Conservation (phyloP, 2,888 invertebrate species). For the Dorcus parallelipipedus region DNA sequence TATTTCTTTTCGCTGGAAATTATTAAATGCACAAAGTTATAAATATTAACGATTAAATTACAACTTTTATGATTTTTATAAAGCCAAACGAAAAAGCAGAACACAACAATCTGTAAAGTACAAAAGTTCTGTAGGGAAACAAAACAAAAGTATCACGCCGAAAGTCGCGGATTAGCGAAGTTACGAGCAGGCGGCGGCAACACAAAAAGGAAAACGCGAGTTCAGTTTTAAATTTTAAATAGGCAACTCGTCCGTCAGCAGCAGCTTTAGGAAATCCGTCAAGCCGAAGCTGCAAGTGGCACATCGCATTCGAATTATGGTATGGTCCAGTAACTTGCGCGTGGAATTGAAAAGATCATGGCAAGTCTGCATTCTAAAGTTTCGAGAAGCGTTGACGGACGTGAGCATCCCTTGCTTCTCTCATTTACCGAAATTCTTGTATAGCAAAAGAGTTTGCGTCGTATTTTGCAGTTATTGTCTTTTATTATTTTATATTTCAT, state of each 20-base stretch:
- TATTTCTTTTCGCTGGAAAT: too few species aligned
- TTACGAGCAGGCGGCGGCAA: conserved; percentile 16
- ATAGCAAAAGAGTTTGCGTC: too few species aligned
- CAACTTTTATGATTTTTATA: too few species aligned
- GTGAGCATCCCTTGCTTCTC: conserved; percentile 10
- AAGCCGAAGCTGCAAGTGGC: conserved; percentile 35
- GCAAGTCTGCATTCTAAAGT: conserved; percentile 34
- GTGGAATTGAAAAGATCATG: conserved; percentile 39
- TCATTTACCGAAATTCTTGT: conserved; percentile 4
- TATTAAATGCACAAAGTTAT: too few species aligned
- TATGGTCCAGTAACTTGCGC: conserved; percentile 32
- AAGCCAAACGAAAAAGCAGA: too few species aligned
- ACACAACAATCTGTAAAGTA: too few species aligned
- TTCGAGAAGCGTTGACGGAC: conserved; percentile 27
- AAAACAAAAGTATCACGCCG: not conserved
- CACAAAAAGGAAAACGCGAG: conserved; percentile 26
- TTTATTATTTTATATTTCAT: too few species aligned
- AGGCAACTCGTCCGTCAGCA: conserved; percentile 32
- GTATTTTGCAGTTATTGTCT: too few species aligned
- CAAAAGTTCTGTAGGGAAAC: too few species aligned
- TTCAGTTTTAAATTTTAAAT: conserved; percentile 35
- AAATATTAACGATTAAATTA: too few species aligned
- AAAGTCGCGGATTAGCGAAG: conserved; percentile 9
- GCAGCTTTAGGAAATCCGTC: conserved; percentile 35
- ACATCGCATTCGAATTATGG: conserved; percentile 35